Base-by-base conservation (phyloP, 2,888 invertebrate species). In the Aradus depressus region DNA sequence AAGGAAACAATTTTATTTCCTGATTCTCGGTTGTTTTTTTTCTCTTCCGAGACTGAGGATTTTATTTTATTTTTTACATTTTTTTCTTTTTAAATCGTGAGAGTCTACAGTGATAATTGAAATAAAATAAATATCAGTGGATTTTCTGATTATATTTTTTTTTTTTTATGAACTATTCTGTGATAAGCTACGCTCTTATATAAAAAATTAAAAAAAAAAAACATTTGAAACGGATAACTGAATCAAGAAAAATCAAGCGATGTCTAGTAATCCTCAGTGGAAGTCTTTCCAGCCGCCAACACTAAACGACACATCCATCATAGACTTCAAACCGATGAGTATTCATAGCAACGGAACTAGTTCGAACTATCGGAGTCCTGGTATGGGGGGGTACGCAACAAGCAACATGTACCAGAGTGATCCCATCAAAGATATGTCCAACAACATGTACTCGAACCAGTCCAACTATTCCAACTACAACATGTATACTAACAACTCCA, bases 261-360 rank as follows among this genome's bases (percentile, higher is more conserved):
- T 84, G 84, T 82, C 83, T 72, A 81, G 75, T 72, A 82, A 84
- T 81, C 79, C 83, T 81, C 84, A 84, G 82, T 84, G 84, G 84
- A 84, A 82, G 76, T 78, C 80, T 72, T 85, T 86, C 83, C 86
- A 87, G 80, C 84, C 87, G 84, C 84, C 85, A 74, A 77, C 79
- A 76, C 79, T 81, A 75, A 81, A 81, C 73, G 83, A 86, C 70
- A 75, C 79, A 64, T 79, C 84, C 67, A 80, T 85, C 72, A 79
- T 85, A 68, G 84, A 86, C 68, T 84, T 81, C 70, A 80, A 86
- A 73, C 79, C 82, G 66, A 75, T 82, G 72, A 51, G 49, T 47
- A 52, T 52, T 26, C 54, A 52, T 14, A 67, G 67, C 59, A 75
- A 72, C 63, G 72, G 76, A 60, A 75, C 77, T 65, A 77, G 76